Conservation (phyloP, 2,797 vertebrate species). For the Gouania willdenowi region DNA sequence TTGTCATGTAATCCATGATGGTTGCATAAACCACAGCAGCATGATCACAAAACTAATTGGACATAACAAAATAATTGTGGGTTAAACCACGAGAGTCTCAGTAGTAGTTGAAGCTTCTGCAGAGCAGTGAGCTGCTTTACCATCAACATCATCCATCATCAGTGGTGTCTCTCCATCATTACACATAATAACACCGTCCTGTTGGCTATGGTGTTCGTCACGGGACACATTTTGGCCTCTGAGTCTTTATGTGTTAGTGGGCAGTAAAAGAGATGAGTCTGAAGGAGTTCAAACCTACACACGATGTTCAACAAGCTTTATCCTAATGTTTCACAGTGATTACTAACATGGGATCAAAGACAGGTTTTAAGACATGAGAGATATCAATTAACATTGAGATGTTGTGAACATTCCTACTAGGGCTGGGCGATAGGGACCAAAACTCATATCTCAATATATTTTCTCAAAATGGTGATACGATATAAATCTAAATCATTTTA, state of each 20-base stretch:
- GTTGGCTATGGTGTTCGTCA: slow-evolving; percentile 22
- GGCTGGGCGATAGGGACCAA: too few relatives aligned
- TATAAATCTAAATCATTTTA: too few relatives aligned
- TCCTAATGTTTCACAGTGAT: too few relatives aligned
- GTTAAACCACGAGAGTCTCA: slow-evolving; percentile 43
- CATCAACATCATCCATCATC: slow-evolving; percentile 64
- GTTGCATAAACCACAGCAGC: slow-evolving; percentile 54
- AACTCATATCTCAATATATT: too few relatives aligned
- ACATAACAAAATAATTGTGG: slow-evolving; percentile 66
- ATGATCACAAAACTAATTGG: slow-evolving; percentile 72
- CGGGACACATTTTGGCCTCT: slow-evolving; percentile 18
- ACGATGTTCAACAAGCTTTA: too few relatives aligned
- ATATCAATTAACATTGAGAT: too few relatives aligned
- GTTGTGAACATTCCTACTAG: too few relatives aligned
- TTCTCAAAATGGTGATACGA: too few relatives aligned
- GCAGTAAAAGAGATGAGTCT: too few relatives aligned
- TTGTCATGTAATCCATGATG: slow-evolving; percentile 57
- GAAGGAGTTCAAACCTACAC: too few relatives aligned
- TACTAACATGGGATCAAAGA: too few relatives aligned
- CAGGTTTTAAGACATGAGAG: too few relatives aligned
- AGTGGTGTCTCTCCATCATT: slow-evolving; percentile 62
- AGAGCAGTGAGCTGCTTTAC: slow-evolving; percentile 32
- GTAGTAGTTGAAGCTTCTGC: slow-evolving; percentile 16
- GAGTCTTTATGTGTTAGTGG: slow-evolving; percentile 26
- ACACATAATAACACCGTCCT: slow-evolving; percentile 45